Base-by-base conservation (phyloP, 1,140 invertebrate genomes). In the Drosophila simulans region DNA sequence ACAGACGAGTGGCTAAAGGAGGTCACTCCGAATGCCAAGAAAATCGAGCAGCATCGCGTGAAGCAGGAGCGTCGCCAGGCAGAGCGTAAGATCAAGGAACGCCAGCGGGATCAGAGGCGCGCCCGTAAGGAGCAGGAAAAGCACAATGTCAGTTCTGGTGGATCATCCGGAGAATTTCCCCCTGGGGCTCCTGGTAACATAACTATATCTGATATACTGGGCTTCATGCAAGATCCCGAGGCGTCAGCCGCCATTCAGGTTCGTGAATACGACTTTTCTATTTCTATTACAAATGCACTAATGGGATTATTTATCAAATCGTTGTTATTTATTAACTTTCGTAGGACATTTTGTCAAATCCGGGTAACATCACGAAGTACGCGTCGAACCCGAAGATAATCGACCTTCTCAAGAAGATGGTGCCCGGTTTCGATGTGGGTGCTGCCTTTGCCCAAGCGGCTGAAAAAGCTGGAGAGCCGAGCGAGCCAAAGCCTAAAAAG, bases 1-100 rank as follows among this genome's bases (percentile, higher is more conserved):
- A 95, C 96, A 11, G 96, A 98, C 90, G 96, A 97, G 81, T 97
- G 97, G 97, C 92, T 98, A 51, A 95, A 95, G 84, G 97, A 98
- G 93, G 97, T 98, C 4, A 97, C 96, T 58, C 97, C 97, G 17
- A 98, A 98, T 93, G 97, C 97, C 15, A 95, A 96, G 43, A 97
- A 97, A 92, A 94, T 98, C n/a, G 96, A 97, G 73, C 96, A 97
- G 82, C 97, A 98, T 90, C 95, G 95, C 58, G 94, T 97, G 3
- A 97, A 96, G 90, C 94, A 95, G 43, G 94, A 95, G 90, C 94
- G 97, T 8, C 96, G 94, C 79, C 92, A 93, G 43, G 94, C 95
- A 60, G 97, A 97, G 69, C 95, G 95, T 80, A 95, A 96, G 88
- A 92, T 96, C 49, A 93, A 92, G 53, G 94, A 95, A 83, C 93